These are phyloP conservation scores for Frankliniella fusca DNA, from an alignment of 2,888 invertebrate genomes.

Conservation along the genomic window DNA sequence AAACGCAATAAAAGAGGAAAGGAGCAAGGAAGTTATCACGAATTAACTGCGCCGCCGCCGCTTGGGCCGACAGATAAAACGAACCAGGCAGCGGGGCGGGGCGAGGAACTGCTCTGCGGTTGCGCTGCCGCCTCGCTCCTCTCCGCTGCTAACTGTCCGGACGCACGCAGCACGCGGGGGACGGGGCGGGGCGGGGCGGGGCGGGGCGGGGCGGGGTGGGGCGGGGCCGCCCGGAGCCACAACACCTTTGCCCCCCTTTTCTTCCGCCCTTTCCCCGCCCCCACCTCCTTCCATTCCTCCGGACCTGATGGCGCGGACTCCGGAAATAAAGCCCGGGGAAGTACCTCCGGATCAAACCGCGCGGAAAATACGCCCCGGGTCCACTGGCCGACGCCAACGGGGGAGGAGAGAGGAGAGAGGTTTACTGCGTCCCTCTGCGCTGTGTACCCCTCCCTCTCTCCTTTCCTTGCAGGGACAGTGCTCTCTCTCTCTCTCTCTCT, in stretches of 20 bases:
- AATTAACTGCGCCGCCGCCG: too few species aligned
- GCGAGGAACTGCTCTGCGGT: not conserved
- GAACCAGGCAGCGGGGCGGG: not conserved
- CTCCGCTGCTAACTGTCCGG: not conserved
- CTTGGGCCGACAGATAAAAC: not conserved
- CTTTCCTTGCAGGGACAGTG: too few species aligned
- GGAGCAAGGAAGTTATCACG: too few species aligned
- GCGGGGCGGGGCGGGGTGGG: too few species aligned
- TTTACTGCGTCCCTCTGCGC: too few species aligned
- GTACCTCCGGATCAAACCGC: constrained; percentile 24
- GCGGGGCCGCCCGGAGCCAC: too few species aligned
- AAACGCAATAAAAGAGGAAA: not conserved
- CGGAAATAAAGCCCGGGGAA: constrained; percentile 16
- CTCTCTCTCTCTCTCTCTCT: too few species aligned
- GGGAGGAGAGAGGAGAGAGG: too few species aligned
- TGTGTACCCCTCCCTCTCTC: too few species aligned
- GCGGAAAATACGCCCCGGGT: constrained; percentile 7
- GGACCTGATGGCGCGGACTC: not conserved
- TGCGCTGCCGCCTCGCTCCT: not conserved
- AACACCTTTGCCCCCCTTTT: too few species aligned
- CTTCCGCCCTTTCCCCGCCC: not conserved
- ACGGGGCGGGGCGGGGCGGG: not conserved
- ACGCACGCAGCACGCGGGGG: not conserved
- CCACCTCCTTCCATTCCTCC: not conserved
- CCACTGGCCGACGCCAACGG: not conserved